A percentile compares a stretch with the other conserved stretches of the same genome.
Evolutionary conservation across 2,113 vertebrate genomes (phyloP).

Genomic region (Ptychochromis oligacanthus): DNA sequence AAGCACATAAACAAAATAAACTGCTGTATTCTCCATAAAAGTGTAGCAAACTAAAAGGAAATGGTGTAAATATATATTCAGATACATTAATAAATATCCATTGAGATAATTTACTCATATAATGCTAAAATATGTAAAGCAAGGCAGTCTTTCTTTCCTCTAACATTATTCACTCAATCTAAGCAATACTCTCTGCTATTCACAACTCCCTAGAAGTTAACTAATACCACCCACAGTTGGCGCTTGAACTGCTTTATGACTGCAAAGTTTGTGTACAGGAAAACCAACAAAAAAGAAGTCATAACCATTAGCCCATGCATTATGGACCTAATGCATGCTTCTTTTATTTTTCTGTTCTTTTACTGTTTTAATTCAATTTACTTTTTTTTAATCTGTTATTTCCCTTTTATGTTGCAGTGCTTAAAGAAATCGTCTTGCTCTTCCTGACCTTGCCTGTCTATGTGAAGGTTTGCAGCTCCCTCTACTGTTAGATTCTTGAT

Average conservation of each 20-base stretch:
- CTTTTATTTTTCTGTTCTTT: not conserved
- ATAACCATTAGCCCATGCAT: not conserved
- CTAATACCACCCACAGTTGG: not conserved
- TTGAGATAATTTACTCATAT: not conserved
- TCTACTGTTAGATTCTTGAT: too few species aligned
- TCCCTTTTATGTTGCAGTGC: not conserved
- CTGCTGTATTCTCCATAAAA: too few species aligned
- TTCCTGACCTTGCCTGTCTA: not conserved
- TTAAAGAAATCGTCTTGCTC: not conserved
- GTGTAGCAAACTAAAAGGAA: not conserved
- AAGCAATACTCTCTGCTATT: not conserved
- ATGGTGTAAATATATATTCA: not conserved
- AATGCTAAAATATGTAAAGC: not conserved
- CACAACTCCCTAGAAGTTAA: not conserved
- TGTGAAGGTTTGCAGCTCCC: constrained; percentile 43
- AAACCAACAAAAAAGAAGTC: not conserved
- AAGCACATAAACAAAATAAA: not conserved
- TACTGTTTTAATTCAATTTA: not conserved
- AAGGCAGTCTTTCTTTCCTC: not conserved
- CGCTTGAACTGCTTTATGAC: not conserved
- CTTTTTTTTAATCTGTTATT: not conserved
- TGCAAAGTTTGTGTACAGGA: not conserved
- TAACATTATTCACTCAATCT: not conserved
- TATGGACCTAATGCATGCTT: not conserved
- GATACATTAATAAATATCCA: not conserved